Conservation (phyloP, 2,888 invertebrate species). For the Thysanoteuthis rhombus region DNA sequence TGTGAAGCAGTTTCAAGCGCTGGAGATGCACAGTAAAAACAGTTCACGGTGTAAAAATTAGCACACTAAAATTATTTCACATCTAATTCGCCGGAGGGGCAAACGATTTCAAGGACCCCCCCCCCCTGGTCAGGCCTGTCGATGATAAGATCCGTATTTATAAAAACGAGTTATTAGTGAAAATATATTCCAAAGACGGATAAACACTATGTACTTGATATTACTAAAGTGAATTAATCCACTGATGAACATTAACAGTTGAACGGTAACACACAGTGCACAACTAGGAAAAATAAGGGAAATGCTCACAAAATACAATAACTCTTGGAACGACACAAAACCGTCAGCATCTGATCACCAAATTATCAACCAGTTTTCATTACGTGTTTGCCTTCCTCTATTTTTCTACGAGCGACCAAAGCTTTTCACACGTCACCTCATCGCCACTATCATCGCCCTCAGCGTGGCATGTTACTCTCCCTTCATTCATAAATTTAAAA, state of each 20-base stretch:
- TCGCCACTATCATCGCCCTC: background rate
- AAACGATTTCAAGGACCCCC: too few species aligned
- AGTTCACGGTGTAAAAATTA: too few species aligned
- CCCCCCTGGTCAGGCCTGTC: too few species aligned
- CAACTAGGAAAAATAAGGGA: too few species aligned
- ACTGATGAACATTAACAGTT: too few species aligned
- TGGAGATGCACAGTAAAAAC: too few species aligned
- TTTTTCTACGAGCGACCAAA: background rate
- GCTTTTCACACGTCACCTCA: background rate
- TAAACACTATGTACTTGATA: background rate
- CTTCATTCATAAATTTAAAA: constrained; percentile 12
- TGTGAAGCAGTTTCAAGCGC: too few species aligned
- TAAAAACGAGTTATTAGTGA: background rate
- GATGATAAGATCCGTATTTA: too few species aligned
- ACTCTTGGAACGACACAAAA: background rate
- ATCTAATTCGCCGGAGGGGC: too few species aligned
- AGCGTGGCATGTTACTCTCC: background rate
- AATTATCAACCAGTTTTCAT: background rate
- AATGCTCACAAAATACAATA: background rate
- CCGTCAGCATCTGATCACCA: background rate
- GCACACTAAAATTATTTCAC: too few species aligned
- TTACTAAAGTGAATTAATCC: too few species aligned
- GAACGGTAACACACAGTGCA: too few species aligned
- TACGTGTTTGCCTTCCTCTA: background rate
- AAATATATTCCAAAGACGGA: background rate